A percentile compares a stretch with the other conserved stretches of the same genome.
These are phyloP conservation scores for Nomada ruficornis DNA, from an alignment of 2,888 invertebrate species.

Conservation along the genomic window DNA sequence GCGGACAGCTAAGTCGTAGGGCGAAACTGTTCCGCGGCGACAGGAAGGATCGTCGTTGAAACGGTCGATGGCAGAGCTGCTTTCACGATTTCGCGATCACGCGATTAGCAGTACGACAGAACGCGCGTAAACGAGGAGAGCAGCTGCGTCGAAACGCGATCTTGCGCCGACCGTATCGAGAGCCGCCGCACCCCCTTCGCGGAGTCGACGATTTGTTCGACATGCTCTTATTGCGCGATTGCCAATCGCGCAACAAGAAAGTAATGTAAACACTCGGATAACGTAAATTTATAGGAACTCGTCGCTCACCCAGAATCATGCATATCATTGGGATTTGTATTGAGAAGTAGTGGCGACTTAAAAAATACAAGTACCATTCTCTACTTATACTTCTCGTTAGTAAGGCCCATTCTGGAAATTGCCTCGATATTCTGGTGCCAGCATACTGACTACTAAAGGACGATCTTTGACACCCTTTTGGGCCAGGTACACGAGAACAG, in stretches of 20 bases:
- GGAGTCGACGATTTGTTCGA: conserved; percentile 61
- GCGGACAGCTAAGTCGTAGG: not conserved
- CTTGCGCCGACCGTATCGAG: not conserved
- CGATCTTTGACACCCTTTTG: too few relatives aligned
- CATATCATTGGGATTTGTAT: conserved; percentile 35
- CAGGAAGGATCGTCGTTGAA: not conserved
- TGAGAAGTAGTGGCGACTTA: too few relatives aligned
- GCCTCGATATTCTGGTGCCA: too few relatives aligned
- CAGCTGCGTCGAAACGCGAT: not conserved
- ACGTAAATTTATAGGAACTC: conserved; percentile 78
- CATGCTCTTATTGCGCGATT: conserved; percentile 76
- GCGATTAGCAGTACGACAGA: not conserved
- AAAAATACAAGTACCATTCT: too few relatives aligned
- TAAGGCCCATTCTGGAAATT: too few relatives aligned
- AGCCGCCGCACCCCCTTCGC: too few relatives aligned
- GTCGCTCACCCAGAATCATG: conserved; percentile 67
- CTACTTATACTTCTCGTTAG: not conserved
- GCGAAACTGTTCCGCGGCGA: not conserved
- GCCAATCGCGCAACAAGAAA: conserved; percentile 81
- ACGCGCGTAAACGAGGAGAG: not conserved
- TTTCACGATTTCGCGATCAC: not conserved
- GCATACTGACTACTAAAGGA: too few relatives aligned
- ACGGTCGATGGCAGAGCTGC: too few relatives aligned
- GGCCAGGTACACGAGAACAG: too few relatives aligned
- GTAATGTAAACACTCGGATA: conserved; percentile 81